Percentiles rank a stretch among this genome's conserved stretches.
Conservation (phyloP, 2,888 invertebrate genomes). For the Tetranychus truncatus region DNA sequence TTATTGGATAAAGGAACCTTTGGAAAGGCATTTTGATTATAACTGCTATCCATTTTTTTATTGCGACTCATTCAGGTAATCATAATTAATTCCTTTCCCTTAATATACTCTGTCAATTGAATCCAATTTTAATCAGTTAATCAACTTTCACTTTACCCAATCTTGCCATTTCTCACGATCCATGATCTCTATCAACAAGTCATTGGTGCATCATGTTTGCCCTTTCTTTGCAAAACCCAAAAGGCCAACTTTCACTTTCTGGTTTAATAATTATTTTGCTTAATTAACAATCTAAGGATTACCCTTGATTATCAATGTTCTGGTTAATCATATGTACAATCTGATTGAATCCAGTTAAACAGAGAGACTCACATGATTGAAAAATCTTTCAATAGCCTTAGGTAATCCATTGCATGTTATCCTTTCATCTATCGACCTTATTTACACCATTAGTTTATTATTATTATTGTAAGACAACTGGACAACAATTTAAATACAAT, state of each 20-base stretch:
- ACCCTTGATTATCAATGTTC: background rate
- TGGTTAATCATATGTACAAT: too few species aligned
- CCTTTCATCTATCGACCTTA: background rate
- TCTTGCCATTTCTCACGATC: too few species aligned
- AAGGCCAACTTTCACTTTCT: background rate
- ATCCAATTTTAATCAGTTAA: background rate
- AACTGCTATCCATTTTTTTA: too few species aligned
- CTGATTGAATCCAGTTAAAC: too few species aligned
- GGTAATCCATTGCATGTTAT: background rate
- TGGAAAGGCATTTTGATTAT: too few species aligned
- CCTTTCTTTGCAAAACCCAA: too few species aligned
- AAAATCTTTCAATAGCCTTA: background rate
- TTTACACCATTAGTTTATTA: background rate
- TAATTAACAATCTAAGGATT: background rate
- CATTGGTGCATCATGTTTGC: too few species aligned
- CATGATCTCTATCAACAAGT: too few species aligned
- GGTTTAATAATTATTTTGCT: background rate
- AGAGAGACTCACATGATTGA: too few species aligned
- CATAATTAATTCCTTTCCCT: too few species aligned
- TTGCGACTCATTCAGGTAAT: too few species aligned
- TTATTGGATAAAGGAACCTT: too few species aligned
- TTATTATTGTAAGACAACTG: background rate
- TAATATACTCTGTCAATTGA: background rate
- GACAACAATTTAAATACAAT: background rate
- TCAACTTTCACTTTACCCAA: background rate